Evolutionary conservation across 2,113 vertebrate genomes (phyloP).

Genomic region (Zonotrichia leucophrys): DNA sequence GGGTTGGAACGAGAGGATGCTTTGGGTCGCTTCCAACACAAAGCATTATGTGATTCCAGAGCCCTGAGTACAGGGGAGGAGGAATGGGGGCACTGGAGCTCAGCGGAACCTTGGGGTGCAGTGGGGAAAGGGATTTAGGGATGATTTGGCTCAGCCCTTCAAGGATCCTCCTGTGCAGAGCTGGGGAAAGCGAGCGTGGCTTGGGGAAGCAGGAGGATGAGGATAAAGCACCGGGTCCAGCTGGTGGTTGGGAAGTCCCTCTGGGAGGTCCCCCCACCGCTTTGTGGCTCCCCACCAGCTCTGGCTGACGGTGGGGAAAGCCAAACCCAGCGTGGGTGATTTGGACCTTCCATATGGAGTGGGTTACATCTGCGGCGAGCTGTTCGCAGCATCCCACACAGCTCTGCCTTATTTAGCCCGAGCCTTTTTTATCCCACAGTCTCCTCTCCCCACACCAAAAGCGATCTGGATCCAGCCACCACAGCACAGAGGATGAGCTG

Average conservation of each 20-base stretch:
- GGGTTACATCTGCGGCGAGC: background rate
- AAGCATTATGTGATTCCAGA: background rate
- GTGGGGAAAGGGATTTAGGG: background rate
- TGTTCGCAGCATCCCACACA: conserved; percentile 24
- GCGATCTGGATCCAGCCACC: background rate
- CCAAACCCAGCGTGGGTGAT: background rate
- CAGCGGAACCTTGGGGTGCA: background rate
- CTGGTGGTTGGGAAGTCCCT: background rate
- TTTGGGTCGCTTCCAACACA: background rate
- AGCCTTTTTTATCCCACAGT: background rate
- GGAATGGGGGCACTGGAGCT: rapidly evolving
- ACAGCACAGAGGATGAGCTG: background rate
- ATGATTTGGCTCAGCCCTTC: no score
- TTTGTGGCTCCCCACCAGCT: background rate
- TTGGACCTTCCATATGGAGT: background rate
- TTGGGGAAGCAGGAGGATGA: background rate
- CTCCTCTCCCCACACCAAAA: background rate
- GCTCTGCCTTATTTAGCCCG: conserved; percentile 27
- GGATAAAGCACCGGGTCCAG: background rate
- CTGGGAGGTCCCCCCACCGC: rapidly evolving
- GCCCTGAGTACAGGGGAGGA: background rate
- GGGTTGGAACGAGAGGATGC: rapidly evolving
- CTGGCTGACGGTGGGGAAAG: background rate
- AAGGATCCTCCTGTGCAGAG: rapidly evolving
- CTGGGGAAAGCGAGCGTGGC: rapidly evolving